Evolutionary conservation across 2,797 vertebrate genomes (phyloP).

Genomic region (Enteromius trimaculatus): DNA sequence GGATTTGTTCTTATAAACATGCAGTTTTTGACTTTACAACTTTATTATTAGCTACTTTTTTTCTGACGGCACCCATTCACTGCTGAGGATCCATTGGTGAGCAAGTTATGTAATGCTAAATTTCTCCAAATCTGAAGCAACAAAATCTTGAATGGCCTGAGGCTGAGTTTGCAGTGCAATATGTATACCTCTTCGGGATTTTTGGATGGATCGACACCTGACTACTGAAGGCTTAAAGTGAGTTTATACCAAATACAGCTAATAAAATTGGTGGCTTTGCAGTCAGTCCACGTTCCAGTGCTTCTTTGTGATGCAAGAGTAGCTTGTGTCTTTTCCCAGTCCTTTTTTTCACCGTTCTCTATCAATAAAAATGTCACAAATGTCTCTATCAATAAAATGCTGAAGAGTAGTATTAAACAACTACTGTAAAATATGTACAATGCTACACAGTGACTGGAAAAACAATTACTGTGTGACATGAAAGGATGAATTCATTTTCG

Average conservation of each 20-base stretch:
- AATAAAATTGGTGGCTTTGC: not conserved
- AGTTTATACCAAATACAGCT: not conserved
- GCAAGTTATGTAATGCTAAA: not conserved
- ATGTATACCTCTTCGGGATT: not conserved
- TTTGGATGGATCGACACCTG: not conserved
- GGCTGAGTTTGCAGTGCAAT: not conserved
- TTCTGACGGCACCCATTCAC: not conserved
- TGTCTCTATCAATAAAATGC: not conserved
- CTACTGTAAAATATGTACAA: not conserved
- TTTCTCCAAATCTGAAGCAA: not conserved
- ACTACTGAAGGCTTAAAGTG: not conserved
- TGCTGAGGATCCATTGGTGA: not conserved
- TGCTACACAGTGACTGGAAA: not conserved
- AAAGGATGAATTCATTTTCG: slow-evolving; percentile 14
- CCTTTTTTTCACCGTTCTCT: not conserved
- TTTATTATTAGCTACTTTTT: not conserved
- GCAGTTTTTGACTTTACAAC: not conserved
- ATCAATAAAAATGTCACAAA: not conserved
- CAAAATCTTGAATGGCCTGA: not conserved
- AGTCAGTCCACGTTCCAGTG: not conserved
- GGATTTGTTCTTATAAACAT: not conserved
- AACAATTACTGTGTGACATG: not conserved
- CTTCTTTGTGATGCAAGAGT: not conserved
- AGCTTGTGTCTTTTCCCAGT: not conserved
- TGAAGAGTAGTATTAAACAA: not conserved